phyloP scores from a whole-genome alignment of 2,113 vertebrate genomes.

The Apteryx owenii region DNA sequence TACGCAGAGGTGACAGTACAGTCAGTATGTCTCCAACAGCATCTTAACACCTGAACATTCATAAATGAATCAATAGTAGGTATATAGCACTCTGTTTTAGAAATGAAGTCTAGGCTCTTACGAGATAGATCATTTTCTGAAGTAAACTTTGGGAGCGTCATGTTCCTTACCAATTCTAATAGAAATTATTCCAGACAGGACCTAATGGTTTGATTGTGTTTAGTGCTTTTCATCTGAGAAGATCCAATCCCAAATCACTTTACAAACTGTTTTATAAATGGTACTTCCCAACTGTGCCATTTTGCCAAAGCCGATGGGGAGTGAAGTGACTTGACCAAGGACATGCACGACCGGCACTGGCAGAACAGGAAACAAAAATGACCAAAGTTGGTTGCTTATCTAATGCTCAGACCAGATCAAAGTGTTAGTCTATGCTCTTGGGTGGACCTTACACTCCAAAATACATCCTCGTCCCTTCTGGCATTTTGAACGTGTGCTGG shows the following conservation, averaged over 20 bases:
- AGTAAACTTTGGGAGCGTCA: background rate
- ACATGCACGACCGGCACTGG: rapidly evolving
- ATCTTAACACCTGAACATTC: rapidly evolving
- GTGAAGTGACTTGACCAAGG: background rate
- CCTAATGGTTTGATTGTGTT: background rate
- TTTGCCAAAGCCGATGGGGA: background rate
- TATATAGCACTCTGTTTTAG: background rate
- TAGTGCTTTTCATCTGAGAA: background rate
- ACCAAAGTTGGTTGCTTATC: background rate
- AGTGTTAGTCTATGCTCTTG: background rate
- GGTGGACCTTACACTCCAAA: background rate
- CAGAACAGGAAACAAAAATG: background rate
- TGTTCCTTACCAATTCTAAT: background rate
- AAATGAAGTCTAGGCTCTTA: background rate
- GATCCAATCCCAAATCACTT: background rate
- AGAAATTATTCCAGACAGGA: background rate
- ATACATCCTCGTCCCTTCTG: background rate
- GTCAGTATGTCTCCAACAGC: background rate
- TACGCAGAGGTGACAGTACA: background rate
- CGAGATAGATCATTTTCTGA: background rate
- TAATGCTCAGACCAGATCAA: rapidly evolving
- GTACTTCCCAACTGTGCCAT: rapidly evolving
- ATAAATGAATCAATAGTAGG: too few relatives aligned
- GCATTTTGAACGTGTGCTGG: rapidly evolving
- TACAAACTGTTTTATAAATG: background rate